phyloP scores from a whole-genome alignment of 2,888 invertebrate species.

The Himalopsyche tibetana region DNA sequence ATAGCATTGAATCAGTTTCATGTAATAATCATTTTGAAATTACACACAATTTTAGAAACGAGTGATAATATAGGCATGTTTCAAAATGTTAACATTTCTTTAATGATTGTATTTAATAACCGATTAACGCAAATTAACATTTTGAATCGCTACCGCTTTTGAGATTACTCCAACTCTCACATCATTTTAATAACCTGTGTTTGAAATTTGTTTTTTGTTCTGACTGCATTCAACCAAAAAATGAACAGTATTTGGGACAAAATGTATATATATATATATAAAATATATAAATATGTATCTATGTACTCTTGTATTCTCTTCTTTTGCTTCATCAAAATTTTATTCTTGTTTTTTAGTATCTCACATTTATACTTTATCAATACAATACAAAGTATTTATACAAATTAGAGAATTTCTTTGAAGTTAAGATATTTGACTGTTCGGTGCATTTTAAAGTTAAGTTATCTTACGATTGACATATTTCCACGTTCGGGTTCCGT shows the following conservation, averaged over 20 bases:
- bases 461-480: background rate
- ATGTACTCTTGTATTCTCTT: slow-evolving; percentile 64
- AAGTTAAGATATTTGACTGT: slow-evolving; percentile 43
- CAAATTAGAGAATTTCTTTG: slow-evolving; percentile 37
- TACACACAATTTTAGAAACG: no score
- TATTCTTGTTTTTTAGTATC: slow-evolving; percentile 60
- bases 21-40: no score
- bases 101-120: background rate
- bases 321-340: slow-evolving; percentile 65
- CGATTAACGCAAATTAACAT: slow-evolving; percentile 1
- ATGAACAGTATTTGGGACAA: background rate
- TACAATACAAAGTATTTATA: slow-evolving; percentile 46
- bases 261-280: slow-evolving; percentile 38
- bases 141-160: background rate
- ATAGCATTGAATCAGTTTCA: no score
- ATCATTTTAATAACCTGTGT: background rate
- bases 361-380: slow-evolving; percentile 54
- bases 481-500: slow-evolving; percentile 32
- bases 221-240: background rate
- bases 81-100: background rate
- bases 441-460: slow-evolving; percentile 34
- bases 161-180: slow-evolving; percentile 17
- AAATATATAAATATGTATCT: slow-evolving; percentile 59
- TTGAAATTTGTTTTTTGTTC: slow-evolving; percentile 2
- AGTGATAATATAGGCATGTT: background rate